Percentiles rank a stretch among this genome's conserved stretches.
These are phyloP conservation scores for Zaprionus capensis DNA, from an alignment of 1,140 invertebrate genomes.

Conservation along the genomic window DNA sequence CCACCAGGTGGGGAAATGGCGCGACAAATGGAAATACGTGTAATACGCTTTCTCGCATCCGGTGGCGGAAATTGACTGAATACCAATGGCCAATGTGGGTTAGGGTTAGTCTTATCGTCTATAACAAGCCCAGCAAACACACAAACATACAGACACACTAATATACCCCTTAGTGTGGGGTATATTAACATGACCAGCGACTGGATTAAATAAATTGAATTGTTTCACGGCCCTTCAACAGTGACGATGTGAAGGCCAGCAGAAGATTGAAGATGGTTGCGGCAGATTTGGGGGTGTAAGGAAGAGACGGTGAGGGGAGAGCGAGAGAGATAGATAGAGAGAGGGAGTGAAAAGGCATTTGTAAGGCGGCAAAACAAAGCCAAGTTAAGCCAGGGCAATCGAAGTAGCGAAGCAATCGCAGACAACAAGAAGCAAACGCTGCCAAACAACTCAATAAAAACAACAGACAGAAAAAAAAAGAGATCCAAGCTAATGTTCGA, in stretches of 20 bases:
- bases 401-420: constrained; percentile 39
- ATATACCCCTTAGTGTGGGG: constrained; percentile 21
- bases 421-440: constrained; percentile 35
- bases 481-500: background rate
- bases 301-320: background rate
- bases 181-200: constrained; percentile 66
- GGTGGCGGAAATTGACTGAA: constrained; percentile 34
- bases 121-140: constrained; percentile 22
- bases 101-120: constrained; percentile 23
- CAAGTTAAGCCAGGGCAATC: constrained; percentile 44
- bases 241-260: background rate
- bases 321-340: background rate
- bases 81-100: constrained; percentile 30
- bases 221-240: constrained; percentile 54
- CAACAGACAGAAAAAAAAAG: constrained; percentile 15
- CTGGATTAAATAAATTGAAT: constrained; percentile 79
- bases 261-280: background rate
- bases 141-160: background rate
- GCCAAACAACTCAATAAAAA: constrained; percentile 46
- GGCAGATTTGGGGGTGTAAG: background rate
- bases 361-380: constrained; percentile 48
- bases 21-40: constrained; percentile 33
- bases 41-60: constrained; percentile 29
- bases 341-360: background rate
- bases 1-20: constrained; percentile 4